Conservation (phyloP, 2,888 invertebrate genomes). For the Deilephila porcellus region DNA sequence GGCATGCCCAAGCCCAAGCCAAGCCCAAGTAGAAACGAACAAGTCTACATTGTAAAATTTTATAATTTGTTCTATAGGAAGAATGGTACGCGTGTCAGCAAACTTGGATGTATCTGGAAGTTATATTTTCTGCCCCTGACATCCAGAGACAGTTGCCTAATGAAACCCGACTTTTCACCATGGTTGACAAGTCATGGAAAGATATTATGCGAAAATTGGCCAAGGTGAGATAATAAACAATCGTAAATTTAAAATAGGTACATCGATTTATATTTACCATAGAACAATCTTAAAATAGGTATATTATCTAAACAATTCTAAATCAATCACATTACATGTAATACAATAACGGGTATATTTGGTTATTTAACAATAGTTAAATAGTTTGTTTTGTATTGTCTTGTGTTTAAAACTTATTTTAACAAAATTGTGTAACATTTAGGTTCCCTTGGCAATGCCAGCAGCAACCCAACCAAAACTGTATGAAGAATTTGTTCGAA, state of each 20-base stretch:
- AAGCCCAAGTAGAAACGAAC: too few relatives aligned
- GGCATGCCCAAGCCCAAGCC: too few relatives aligned
- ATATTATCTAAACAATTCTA: too few relatives aligned
- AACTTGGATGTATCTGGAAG: conserved; percentile 97
- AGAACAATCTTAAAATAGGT: too few relatives aligned
- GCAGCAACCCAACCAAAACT: conserved; percentile 90
- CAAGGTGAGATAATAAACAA: conserved; percentile 81
- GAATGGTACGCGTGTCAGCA: conserved; percentile 95
- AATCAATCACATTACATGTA: too few relatives aligned
- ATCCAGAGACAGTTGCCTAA: conserved; percentile 96
- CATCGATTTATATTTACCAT: too few relatives aligned
- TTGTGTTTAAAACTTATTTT: too few relatives aligned
- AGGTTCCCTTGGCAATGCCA: conserved; percentile 92
- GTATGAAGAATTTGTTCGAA: conserved; percentile 87
- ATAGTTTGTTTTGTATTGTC: too few relatives aligned
- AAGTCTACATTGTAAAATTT: too few relatives aligned
- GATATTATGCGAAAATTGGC: conserved; percentile 93
- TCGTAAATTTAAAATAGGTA: neutral
- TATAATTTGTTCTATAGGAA: conserved; percentile 84
- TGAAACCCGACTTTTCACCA: conserved; percentile 93
- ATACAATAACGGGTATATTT: too few relatives aligned
- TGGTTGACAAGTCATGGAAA: conserved; percentile 96
- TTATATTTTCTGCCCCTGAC: conserved; percentile 97
- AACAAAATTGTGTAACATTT: neutral
- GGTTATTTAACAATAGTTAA: too few relatives aligned